Evolutionary conservation across 2,797 vertebrate genomes (phyloP), one percentile per base, ranked within the genome.

Genomic region (Hypotaenidia philippensis): DNA sequence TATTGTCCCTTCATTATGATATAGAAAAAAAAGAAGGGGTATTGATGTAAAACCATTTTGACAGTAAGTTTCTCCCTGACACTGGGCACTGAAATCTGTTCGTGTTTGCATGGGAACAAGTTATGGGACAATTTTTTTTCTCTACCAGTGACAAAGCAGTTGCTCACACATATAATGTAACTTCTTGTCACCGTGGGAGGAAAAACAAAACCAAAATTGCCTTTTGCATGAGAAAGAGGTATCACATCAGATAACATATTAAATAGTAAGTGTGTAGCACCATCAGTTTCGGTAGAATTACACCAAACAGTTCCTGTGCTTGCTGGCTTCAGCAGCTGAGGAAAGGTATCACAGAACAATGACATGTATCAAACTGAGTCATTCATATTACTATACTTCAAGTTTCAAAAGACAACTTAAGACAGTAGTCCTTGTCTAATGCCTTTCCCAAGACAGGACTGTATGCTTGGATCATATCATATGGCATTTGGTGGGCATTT

Each of bases 1-100:
- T 72, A 90, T 83, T 94, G 84, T 86, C 26, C 53, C 6, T 64
- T 90, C 60, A 45, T 95, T 95, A 71, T 40, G 36, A 50, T 82
- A 84, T 40, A 82, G 72, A 34, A 80, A 81, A 86, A 77, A 86
- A 47, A 47, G 11, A 22, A 11, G 21, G 41, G 16, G 4, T 29
- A 90, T 40, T 61, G 60, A 55, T 77, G 83, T 75, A 69, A 96
- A 94, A 68, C 19, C 91, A 50, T 78, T 92, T 57, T 79, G 66
- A 61, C 47, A 87, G 38, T 21, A 64, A 83, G 25, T 93, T 93
- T 74, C 16, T 74, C 53, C 52, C 26, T 82, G 81, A 93, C 34
- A 29, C 63, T 92, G 11, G 1, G 21, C 11, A 38, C 38, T 40
- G 47, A 89, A 96, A 95, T 91, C 31, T 11, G 0, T 90, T 92